These are phyloP conservation scores for Rhineura floridana DNA, from an alignment of 2,113 vertebrate genomes.

Conservation along the genomic window DNA sequence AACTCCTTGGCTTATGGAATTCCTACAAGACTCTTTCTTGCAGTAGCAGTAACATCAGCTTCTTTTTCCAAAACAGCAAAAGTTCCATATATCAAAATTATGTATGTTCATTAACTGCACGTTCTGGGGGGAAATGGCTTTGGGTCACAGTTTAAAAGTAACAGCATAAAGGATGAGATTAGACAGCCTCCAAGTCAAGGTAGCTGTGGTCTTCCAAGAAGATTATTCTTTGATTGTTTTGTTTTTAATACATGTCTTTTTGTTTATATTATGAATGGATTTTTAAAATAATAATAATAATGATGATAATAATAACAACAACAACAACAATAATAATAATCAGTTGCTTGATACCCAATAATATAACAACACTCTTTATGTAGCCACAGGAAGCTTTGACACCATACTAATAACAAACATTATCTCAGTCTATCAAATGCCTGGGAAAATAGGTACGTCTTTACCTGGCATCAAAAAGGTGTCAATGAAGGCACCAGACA, in stretches of 20 bases:
- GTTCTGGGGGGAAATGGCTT: not conserved
- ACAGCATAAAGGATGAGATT: slow-evolving; percentile 1
- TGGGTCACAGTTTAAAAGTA: slow-evolving; percentile 26
- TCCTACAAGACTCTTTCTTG: slow-evolving; percentile 30
- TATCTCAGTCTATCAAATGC: too few species aligned
- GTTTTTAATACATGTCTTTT: slow-evolving; percentile 2
- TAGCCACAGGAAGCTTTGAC: too few species aligned
- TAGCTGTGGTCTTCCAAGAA: slow-evolving; percentile 23
- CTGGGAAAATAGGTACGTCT: too few species aligned
- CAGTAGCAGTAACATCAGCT: slow-evolving; percentile 39
- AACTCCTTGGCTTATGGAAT: slow-evolving; percentile 25
- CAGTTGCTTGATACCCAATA: too few species aligned
- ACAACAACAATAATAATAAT: too few species aligned
- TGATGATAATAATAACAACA: too few species aligned
- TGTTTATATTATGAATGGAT: too few species aligned
- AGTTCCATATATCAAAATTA: slow-evolving; percentile 17
- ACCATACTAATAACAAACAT: too few species aligned
- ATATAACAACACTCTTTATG: too few species aligned
- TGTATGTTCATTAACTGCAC: not conserved
- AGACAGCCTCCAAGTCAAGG: not conserved
- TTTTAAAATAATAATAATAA: too few species aligned
- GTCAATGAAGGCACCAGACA: too few species aligned
- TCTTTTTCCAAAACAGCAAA: slow-evolving; percentile 34
- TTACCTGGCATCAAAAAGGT: too few species aligned
- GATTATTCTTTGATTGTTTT: slow-evolving; percentile 3